These are phyloP conservation scores for Isaurus tuberculatus DNA, from an alignment of 92 coral and sea anemone species.

Conservation along the genomic window DNA sequence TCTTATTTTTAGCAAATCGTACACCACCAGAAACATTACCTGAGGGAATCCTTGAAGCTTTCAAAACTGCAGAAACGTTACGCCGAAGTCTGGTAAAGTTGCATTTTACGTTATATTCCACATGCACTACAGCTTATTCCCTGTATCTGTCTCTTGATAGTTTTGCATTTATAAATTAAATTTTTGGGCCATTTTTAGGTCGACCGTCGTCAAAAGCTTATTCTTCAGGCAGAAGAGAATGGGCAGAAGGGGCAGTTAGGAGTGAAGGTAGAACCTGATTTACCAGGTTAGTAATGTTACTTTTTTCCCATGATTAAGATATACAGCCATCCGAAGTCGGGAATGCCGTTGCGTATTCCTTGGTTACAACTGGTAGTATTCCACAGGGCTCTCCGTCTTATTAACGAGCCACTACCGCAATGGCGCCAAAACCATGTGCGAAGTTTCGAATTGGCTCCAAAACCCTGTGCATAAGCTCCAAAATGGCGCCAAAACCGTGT, in stretches of 20 bases:
- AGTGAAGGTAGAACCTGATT: slow-evolving; percentile 83
- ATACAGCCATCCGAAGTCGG: too few species aligned
- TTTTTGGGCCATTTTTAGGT: slow-evolving; percentile 54
- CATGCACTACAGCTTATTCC: background rate
- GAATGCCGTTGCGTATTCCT: too few species aligned
- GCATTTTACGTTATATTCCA: background rate
- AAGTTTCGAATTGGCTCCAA: too few species aligned
- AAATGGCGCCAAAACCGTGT: too few species aligned
- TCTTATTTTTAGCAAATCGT: slow-evolving; percentile 68
- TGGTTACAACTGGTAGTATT: too few species aligned
- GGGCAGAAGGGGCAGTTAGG: slow-evolving; percentile 58
- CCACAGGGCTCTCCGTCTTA: too few species aligned
- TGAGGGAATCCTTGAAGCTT: slow-evolving; percentile 90
- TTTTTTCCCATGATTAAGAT: too few species aligned
- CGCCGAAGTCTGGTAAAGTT: slow-evolving; percentile 83
- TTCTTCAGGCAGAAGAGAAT: slow-evolving; percentile 91
- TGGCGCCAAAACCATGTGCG: too few species aligned
- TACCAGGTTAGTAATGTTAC: slow-evolving; percentile 65
- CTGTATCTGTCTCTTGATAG: background rate
- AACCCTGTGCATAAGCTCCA: too few species aligned
- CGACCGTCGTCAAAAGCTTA: slow-evolving; percentile 94
- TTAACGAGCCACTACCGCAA: too few species aligned
- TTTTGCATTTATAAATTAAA: too few species aligned
- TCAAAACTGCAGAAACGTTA: slow-evolving; percentile 88
- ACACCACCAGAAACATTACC: slow-evolving; percentile 95